Conservation (phyloP, 2,797 vertebrate species). For the Enteromius radiatus region DNA sequence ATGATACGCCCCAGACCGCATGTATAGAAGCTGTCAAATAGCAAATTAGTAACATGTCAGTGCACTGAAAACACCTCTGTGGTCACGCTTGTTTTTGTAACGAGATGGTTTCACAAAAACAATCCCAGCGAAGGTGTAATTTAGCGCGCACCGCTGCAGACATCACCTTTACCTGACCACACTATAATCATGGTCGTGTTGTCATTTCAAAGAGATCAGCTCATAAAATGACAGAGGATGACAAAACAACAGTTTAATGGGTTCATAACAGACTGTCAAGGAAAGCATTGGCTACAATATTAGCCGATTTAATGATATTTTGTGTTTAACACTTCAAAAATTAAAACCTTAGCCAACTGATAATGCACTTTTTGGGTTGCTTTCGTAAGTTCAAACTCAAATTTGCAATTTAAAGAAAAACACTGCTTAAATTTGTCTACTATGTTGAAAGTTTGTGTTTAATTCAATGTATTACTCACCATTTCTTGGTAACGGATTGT, state of each 20-base stretch:
- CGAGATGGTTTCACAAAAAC: slow-evolving; percentile 9
- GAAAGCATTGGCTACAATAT: background rate
- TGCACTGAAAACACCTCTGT: slow-evolving; percentile 26
- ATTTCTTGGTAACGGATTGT: background rate
- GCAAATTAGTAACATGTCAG: slow-evolving; percentile 47
- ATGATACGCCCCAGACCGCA: background rate
- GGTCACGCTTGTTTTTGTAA: slow-evolving; percentile 30
- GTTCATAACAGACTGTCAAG: background rate
- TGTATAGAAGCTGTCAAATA: slow-evolving; percentile 29
- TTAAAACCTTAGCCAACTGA: background rate
- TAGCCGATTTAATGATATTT: background rate
- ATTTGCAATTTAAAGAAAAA: background rate
- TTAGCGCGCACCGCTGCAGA: slow-evolving; percentile 24
- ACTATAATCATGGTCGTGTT: slow-evolving; percentile 21
- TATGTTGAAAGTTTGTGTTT: background rate
- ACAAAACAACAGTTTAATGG: background rate
- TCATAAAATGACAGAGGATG: background rate
- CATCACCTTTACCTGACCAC: slow-evolving; percentile 38
- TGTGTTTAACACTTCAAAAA: background rate
- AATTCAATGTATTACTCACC: background rate
- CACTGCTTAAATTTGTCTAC: background rate
- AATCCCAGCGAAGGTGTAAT: slow-evolving; percentile 27
- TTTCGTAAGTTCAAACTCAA: background rate
- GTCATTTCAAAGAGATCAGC: slow-evolving; percentile 1
- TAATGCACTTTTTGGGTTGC: background rate